Percentiles rank a stretch among this genome's conserved stretches.
phyloP scores from a whole-genome alignment of 2,113 vertebrate genomes.

The Bothrops jararaca region DNA sequence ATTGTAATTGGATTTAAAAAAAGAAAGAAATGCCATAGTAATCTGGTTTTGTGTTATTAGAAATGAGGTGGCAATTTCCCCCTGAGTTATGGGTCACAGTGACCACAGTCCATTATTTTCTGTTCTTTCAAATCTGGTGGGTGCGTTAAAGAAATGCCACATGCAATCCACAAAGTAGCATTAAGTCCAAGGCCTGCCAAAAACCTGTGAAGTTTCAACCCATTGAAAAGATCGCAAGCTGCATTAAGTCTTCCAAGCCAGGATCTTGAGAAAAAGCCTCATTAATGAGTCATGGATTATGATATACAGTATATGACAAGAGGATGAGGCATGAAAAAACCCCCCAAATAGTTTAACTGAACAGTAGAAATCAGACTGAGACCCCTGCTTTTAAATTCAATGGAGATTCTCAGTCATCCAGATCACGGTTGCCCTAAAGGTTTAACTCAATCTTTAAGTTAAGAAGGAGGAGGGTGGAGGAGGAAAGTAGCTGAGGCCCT shows the following conservation, averaged over 20 bases:
- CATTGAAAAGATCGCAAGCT: slow-evolving; percentile 4
- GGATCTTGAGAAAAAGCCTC: slow-evolving; percentile 2
- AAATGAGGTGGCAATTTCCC: slow-evolving; percentile 1
- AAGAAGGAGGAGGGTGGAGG: no score
- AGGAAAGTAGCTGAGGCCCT: no score
- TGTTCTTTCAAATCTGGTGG: background rate
- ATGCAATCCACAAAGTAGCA: background rate
- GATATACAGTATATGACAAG: background rate
- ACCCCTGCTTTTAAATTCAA: background rate
- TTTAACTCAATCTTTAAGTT: no score
- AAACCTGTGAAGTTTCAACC: slow-evolving; percentile 40
- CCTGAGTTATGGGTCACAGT: slow-evolving; percentile 38
- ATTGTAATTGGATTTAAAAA: background rate
- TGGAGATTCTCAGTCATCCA: no score
- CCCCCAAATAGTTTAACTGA: background rate
- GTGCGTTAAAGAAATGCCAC: background rate
- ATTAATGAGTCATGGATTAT: background rate
- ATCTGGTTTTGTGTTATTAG: background rate
- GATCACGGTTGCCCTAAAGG: no score
- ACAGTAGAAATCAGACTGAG: background rate
- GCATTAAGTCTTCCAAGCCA: slow-evolving; percentile 35
- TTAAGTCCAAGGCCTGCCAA: slow-evolving; percentile 18
- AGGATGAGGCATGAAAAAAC: background rate
- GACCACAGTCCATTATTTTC: slow-evolving; percentile 25
- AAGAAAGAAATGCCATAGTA: background rate